Conservation (phyloP, 2,797 vertebrate genomes). For the Nothura maculosa region DNA sequence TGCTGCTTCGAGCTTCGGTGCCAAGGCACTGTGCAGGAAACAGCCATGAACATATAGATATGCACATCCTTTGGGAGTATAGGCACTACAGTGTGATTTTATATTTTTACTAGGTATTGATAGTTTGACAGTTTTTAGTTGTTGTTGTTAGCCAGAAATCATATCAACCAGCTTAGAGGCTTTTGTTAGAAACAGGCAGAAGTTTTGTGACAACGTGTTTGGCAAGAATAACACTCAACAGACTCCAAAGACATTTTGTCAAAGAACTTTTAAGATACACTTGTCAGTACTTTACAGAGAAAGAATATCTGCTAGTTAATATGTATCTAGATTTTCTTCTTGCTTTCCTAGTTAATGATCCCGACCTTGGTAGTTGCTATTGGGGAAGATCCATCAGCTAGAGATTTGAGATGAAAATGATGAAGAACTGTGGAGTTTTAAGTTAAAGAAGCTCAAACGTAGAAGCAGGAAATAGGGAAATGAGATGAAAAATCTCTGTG, state of each 20-base stretch:
- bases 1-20: neutral
- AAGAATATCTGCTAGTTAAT: constrained; percentile 51
- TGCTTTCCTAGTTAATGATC: constrained; percentile 54
- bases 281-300: constrained; percentile 23
- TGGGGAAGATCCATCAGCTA: constrained; percentile 18
- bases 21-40: neutral
- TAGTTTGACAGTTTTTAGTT: neutral
- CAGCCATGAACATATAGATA: neutral
- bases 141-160: neutral
- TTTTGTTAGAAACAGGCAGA: constrained; percentile 44
- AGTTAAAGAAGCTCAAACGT: constrained; percentile 55
- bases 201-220: constrained; percentile 52
- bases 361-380: constrained; percentile 2
- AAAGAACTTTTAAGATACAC: constrained; percentile 24
- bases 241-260: constrained; percentile 68
- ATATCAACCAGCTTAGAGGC: neutral
- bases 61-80: neutral
- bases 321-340: constrained; percentile 50
- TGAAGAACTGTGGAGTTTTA: constrained; percentile 31
- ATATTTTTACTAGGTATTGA: neutral
- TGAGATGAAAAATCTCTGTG: constrained; percentile 51
- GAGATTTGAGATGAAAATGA: neutral
- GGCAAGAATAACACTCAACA: constrained; percentile 49
- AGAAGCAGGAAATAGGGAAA: constrained; percentile 42
- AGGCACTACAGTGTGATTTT: neutral